Percentiles rank a stretch among this genome's conserved stretches.
phyloP scores from a whole-genome alignment of 2,888 invertebrate genomes.

The Hypercompe scribonia region DNA sequence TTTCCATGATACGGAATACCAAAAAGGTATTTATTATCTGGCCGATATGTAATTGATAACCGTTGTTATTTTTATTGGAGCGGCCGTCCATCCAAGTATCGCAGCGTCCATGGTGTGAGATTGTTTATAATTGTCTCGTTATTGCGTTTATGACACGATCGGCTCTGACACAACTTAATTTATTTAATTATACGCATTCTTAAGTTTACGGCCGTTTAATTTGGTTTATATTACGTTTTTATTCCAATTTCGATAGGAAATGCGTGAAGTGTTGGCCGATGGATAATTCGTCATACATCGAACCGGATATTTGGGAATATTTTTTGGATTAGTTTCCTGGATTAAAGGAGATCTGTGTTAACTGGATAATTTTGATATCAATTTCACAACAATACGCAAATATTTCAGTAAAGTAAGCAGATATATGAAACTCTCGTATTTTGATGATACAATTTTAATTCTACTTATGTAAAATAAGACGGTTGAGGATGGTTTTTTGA shows the following conservation, averaged over 20 bases:
- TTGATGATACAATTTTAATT: too few species aligned
- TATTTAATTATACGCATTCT: constrained; percentile 56
- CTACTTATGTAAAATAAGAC: too few species aligned
- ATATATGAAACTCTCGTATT: too few species aligned
- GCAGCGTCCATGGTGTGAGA: constrained; percentile 44
- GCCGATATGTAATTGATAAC: constrained; percentile 64
- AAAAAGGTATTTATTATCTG: constrained; percentile 56
- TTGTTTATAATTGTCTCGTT: constrained; percentile 56
- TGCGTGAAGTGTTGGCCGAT: constrained; percentile 10
- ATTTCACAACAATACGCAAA: neutral
- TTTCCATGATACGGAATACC: constrained; percentile 25
- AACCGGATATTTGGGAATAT: constrained; percentile 18
- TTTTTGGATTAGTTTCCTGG: constrained; percentile 1
- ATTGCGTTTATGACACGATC: constrained; percentile 45
- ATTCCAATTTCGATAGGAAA: constrained; percentile 16
- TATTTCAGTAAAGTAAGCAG: too few species aligned
- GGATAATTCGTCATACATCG: constrained; percentile 23
- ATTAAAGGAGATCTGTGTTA: neutral
- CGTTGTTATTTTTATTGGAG: constrained; percentile 62
- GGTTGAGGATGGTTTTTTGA: too few species aligned
- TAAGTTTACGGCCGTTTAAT: constrained; percentile 47
- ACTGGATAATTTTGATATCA: neutral
- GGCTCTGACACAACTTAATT: constrained; percentile 51
- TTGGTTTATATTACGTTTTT: constrained; percentile 44
- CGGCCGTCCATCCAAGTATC: constrained; percentile 32